Evolutionary conservation across 1,140 invertebrate genomes (phyloP), one percentile per base, ranked within the genome.

Genomic region (Leptopilina clavipes): DNA sequence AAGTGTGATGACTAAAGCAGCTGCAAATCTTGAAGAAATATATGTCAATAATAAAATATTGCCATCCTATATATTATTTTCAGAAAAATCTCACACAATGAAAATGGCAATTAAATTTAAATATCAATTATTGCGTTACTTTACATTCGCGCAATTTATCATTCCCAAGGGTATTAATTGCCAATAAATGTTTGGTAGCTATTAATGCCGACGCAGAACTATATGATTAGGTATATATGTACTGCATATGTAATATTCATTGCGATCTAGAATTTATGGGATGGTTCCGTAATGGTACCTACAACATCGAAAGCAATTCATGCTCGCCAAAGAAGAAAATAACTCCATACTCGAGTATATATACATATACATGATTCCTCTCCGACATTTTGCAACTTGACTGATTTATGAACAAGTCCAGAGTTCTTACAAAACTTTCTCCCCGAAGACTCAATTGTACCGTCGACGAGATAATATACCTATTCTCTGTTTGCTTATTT

Each of bases 401-500:
- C 59, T 65, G 74, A 81, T 79, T 81, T 79, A 81, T 74, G 72
- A 48, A 65, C 48, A 74, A 71, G 17, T 40, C 5, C 22, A n/a
- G 59, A 25, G 40, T 76, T n/a, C 79, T 76, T 79, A 76, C 74
- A 75, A 79, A 78, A 75, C 77, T 71, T 65, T 10, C 59, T 52
- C 71, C 75, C 76, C 71, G 77, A 74, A 79, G 59, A 65, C 59
- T 65, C 59, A 65, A 65, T 65, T 65, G 59, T 65, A 65, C 31
- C 59, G 59, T 65, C 25, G 25, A 37, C 59, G 25, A 31, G 25
- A 31, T 65, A 65, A 65, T 65, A 65, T 65, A 65, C 31, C 59
- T 3, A 65, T 65, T 25, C 59, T 65, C 59, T 65, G 59, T 65
- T 65, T 65, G 22, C 11, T 31, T n/a, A 25, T 31, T 65, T 25